phyloP scores from a whole-genome alignment of 2,888 invertebrate species.

The Cephus pulcher region DNA sequence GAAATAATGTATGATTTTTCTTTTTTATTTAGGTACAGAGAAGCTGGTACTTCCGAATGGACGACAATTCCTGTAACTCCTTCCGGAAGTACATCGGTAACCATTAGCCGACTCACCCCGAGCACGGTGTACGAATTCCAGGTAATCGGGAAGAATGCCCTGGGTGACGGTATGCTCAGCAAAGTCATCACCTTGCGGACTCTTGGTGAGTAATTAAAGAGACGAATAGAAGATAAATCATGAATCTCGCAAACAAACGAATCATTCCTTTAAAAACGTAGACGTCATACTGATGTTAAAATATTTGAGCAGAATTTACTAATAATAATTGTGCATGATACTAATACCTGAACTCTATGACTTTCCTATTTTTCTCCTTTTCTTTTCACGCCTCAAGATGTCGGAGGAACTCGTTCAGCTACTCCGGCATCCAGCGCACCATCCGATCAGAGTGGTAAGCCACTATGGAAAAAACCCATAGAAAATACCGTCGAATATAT shows the following conservation, averaged over 20 bases:
- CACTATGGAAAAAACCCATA: slow-evolving; percentile 14
- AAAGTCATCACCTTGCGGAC: slow-evolving; percentile 91
- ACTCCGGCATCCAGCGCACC: slow-evolving; percentile 54
- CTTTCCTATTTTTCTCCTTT: slow-evolving; percentile 4
- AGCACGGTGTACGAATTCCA: slow-evolving; percentile 96
- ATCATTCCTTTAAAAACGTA: background rate
- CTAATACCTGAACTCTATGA: background rate
- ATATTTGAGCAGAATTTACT: background rate
- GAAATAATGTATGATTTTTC: slow-evolving; percentile 1
- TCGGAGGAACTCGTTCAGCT: slow-evolving; percentile 52
- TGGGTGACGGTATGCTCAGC: slow-evolving; percentile 97
- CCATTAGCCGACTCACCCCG: slow-evolving; percentile 90
- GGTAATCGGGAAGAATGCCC: slow-evolving; percentile 93
- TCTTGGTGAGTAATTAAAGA: slow-evolving; percentile 75
- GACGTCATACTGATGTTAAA: background rate
- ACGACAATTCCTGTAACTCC: slow-evolving; percentile 93
- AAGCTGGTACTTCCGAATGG: slow-evolving; percentile 91
- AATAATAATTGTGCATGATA: background rate
- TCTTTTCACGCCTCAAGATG: slow-evolving; percentile 38
- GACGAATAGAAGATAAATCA: background rate
- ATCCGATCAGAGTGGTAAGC: slow-evolving; percentile 56
- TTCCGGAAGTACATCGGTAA: slow-evolving; percentile 84
- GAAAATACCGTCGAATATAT: background rate
- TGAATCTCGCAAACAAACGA: background rate
- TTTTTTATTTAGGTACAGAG: slow-evolving; percentile 74